Percentiles rank a stretch among this genome's conserved stretches.
phyloP scores from a whole-genome alignment of 2,888 invertebrate species.

The Hypomecis atomaria region DNA sequence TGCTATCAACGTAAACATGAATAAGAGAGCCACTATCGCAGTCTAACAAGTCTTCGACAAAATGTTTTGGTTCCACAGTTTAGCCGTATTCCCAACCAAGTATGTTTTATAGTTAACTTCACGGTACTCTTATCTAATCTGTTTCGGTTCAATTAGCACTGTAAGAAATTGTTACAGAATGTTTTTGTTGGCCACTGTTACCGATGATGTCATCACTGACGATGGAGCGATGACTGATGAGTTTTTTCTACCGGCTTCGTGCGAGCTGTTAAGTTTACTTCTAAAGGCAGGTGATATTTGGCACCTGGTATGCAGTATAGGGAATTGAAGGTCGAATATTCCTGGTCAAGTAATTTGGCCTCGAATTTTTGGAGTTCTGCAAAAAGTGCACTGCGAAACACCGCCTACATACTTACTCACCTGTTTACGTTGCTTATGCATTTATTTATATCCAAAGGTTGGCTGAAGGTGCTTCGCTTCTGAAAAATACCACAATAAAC shows the following conservation, averaged over 20 bases:
- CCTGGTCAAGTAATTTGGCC: neutral
- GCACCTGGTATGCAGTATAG: constrained; percentile 9
- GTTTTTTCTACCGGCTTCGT: constrained; percentile 33
- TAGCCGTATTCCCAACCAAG: neutral
- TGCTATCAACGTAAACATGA: neutral
- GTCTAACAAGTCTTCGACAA: neutral
- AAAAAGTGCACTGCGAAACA: neutral
- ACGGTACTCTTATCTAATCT: constrained; percentile 36
- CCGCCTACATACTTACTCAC: constrained; percentile 4
- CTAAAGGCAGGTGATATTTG: constrained; percentile 22
- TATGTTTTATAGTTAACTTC: constrained; percentile 28
- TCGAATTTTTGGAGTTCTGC: neutral
- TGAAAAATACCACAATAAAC: neutral
- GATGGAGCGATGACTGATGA: constrained; percentile 40
- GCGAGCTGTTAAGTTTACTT: constrained; percentile 6
- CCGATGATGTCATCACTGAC: constrained; percentile 63
- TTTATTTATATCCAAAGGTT: constrained; percentile 2
- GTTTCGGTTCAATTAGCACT: constrained; percentile 54
- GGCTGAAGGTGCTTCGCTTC: neutral
- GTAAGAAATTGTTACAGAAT: constrained; percentile 49
- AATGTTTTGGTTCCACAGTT: neutral
- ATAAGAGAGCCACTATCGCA: constrained; percentile 3
- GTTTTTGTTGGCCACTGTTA: constrained; percentile 56
- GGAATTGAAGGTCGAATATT: constrained; percentile 1
- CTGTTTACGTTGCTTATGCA: neutral